A percentile compares a stretch with the other conserved stretches of the same genome.
phyloP scores from a whole-genome alignment of 2,113 vertebrate species.

The Deroptyus accipitrinus region DNA sequence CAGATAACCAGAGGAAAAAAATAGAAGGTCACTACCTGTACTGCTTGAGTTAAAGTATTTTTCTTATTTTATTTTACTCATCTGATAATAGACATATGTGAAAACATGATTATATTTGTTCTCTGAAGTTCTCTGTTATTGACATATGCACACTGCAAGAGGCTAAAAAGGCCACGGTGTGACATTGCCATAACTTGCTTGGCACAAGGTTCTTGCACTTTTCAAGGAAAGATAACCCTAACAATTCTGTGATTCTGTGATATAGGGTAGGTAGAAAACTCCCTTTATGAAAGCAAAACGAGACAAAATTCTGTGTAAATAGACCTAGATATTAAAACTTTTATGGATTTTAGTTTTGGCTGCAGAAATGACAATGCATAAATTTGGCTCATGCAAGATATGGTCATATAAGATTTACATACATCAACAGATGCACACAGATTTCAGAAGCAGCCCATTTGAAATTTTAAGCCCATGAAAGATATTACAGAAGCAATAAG shows the following conservation, averaged over 20 bases:
- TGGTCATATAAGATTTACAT: neutral
- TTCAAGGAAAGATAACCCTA: neutral
- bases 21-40: neutral
- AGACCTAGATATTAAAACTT: neutral
- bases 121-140: neutral
- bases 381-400: neutral
- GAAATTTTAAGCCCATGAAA: neutral
- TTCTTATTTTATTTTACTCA: neutral
- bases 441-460: neutral
- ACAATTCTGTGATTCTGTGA: neutral
- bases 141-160: neutral
- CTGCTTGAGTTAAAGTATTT: neutral
- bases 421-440: neutral
- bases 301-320: neutral
- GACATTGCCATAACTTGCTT: neutral
- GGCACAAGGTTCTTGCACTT: neutral
- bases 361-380: neutral
- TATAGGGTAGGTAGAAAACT: neutral
- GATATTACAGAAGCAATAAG: neutral
- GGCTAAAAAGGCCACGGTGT: neutral
- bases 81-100: neutral
- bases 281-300: neutral
- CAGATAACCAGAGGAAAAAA: neutral
- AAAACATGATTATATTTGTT: neutral
- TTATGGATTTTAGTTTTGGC: neutral